Base-by-base conservation (phyloP, 2,113 vertebrate species). In the Clinocottus analis region DNA sequence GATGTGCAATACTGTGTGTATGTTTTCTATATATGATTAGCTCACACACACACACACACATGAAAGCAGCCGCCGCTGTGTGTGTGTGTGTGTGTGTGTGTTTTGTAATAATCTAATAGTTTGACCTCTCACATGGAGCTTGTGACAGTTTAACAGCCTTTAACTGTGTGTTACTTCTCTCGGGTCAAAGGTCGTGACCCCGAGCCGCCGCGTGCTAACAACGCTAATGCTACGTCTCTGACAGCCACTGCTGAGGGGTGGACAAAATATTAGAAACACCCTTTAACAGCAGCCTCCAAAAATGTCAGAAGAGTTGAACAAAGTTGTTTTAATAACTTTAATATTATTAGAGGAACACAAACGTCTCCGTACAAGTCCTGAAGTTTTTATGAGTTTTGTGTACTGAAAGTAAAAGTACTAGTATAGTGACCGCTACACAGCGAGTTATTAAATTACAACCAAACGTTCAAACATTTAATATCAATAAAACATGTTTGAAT, bases 151-250 rank as follows among this genome's bases (percentile, higher is more conserved):
- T 85, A 80, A 80, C 66, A 27, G 14, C 23, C 8, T 3, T 67
- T 82, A 75, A 83, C 31, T 58, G 19, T 0, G 39, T 55, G 51
- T 59, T 66, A 78, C 69, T 47, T 33, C 60, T 41, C 72, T 72
- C 23, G 14, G 10, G 45, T 43, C 25, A 75, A 62, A 84, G 84
- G 72, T 89, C 78, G 17, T 2, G 75, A 84, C 73, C 83, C 43
- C 0, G 29, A 58, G 25, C 4, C 1, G 3, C 37, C 1, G 31
- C 21, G 12, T 17, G 76, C 43, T 76, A 56, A 12, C 75, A 27
- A 84, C 77, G 84, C 71, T 82, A 82, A 84, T 79, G 84, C 71
- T 82, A 82, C 84, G 76, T 51, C 39, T 67, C 59, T 29, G 35
- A 43, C 69, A 77, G 72, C 63, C 77, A 79, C 82, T 78, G 85